Conservation (phyloP, 2,888 invertebrate species). For the Panopea generosa region DNA sequence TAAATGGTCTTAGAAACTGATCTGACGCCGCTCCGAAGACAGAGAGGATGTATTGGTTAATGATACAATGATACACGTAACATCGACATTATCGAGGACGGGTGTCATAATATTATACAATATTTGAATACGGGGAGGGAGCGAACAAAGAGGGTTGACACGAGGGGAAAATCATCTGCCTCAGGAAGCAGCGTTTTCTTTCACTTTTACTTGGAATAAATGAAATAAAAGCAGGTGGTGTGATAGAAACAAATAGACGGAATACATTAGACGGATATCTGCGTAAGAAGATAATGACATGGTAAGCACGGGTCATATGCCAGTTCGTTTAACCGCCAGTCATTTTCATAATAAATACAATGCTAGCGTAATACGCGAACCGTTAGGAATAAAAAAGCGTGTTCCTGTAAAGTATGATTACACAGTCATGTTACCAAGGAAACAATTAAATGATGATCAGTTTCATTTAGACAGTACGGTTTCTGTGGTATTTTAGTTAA, state of each 20-base stretch:
- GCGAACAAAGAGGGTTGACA: not conserved
- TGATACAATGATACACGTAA: constrained; percentile 1
- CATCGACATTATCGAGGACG: not conserved
- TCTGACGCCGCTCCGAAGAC: no score
- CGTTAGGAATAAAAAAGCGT: no score
- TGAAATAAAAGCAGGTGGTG: constrained; percentile 4
- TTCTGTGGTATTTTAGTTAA: no score
- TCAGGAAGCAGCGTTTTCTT: not conserved
- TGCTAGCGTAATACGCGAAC: no score
- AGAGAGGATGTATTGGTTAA: not conserved
- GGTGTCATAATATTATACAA: constrained; percentile 15
- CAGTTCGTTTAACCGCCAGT: no score
- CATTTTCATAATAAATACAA: no score
- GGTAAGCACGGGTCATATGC: not conserved
- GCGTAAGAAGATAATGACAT: constrained; percentile 27
- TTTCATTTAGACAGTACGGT: no score
- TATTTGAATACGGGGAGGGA: not conserved
- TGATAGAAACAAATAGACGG: constrained; percentile 13
- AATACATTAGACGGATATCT: constrained; percentile 19
- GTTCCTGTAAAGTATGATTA: not conserved
- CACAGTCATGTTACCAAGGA: constrained; percentile 3
- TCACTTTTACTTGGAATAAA: no score
- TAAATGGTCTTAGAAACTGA: no score
- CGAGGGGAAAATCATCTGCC: constrained; percentile 6
- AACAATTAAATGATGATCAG: no score